Evolutionary conservation across 2,888 invertebrate genomes (phyloP).

Genomic region (Perizoma affinitatum): DNA sequence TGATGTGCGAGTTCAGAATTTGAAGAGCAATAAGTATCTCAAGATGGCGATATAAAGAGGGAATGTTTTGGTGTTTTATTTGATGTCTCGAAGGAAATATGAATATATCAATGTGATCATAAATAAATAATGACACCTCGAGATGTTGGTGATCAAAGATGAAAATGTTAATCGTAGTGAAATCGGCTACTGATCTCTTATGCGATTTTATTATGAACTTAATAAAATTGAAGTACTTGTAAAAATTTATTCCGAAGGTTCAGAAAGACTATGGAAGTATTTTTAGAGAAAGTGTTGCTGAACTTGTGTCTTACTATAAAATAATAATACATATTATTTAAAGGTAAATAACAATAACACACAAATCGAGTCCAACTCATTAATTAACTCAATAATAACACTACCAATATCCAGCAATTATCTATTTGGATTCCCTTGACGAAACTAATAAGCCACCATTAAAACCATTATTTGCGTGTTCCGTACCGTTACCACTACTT

Average conservation of each 20-base stretch:
- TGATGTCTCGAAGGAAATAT: slow-evolving; percentile 11
- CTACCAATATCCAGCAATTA: background rate
- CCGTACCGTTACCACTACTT: slow-evolving; percentile 23
- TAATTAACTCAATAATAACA: background rate
- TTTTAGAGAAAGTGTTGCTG: no score
- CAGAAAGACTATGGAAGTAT: no score
- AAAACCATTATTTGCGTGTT: slow-evolving; percentile 20
- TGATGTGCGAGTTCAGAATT: slow-evolving; percentile 16
- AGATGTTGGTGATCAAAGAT: background rate
- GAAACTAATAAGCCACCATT: slow-evolving; percentile 24
- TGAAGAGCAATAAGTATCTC: background rate
- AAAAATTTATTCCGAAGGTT: no score
- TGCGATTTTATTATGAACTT: no score
- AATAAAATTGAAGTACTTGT: no score
- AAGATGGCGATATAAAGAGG: slow-evolving; percentile 9
- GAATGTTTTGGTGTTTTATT: slow-evolving; percentile 5
- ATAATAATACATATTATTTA: no score
- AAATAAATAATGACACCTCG: slow-evolving; percentile 10
- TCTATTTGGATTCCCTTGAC: slow-evolving; percentile 6
- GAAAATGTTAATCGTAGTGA: no score
- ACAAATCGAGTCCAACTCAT: no score
- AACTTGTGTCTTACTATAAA: no score
- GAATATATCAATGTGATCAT: slow-evolving; percentile 4
- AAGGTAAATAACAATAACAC: no score
- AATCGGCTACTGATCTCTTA: no score